phyloP scores from a whole-genome alignment of 2,888 invertebrate species.

The Hirtodrosophila trivittata region DNA sequence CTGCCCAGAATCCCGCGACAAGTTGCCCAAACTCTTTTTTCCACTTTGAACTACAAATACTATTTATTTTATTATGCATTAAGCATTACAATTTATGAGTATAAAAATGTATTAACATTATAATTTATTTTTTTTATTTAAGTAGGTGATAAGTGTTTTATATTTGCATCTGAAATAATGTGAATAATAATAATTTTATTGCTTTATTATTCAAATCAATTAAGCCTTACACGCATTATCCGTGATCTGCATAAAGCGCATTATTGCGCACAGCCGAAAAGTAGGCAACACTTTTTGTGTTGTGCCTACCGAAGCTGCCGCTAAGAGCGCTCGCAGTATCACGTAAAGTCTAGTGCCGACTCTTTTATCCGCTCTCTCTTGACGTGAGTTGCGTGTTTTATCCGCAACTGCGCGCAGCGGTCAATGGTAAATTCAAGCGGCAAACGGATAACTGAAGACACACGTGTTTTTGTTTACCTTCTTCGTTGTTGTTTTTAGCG shows the following conservation, averaged over 20 bases:
- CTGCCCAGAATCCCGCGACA: too few relatives aligned
- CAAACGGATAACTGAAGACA: conserved; percentile 58
- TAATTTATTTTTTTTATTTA: too few relatives aligned
- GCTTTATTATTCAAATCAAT: neutral
- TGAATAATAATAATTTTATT: neutral
- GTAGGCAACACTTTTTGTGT: conserved; percentile 22
- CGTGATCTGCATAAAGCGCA: neutral
- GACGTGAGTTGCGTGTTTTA: conserved; percentile 18
- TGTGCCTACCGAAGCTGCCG: neutral
- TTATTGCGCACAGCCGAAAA: conserved; percentile 19
- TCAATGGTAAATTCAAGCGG: conserved; percentile 8
- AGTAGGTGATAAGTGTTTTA: too few relatives aligned
- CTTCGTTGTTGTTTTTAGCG: conserved; percentile 57
- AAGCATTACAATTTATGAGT: too few relatives aligned
- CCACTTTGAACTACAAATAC: too few relatives aligned
- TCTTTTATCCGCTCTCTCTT: conserved; percentile 15
- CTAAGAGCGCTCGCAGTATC: conserved; percentile 31
- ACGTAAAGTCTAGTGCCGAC: neutral
- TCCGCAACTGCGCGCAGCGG: conserved; percentile 54
- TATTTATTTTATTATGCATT: too few relatives aligned
- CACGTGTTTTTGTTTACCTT: conserved; percentile 78
- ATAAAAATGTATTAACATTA: too few relatives aligned
- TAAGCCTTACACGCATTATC: neutral
- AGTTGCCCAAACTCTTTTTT: too few relatives aligned
- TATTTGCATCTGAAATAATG: too few relatives aligned